Evolutionary conservation across 2,797 vertebrate species (phyloP).

Genomic region (Sebastes nivosus): DNA sequence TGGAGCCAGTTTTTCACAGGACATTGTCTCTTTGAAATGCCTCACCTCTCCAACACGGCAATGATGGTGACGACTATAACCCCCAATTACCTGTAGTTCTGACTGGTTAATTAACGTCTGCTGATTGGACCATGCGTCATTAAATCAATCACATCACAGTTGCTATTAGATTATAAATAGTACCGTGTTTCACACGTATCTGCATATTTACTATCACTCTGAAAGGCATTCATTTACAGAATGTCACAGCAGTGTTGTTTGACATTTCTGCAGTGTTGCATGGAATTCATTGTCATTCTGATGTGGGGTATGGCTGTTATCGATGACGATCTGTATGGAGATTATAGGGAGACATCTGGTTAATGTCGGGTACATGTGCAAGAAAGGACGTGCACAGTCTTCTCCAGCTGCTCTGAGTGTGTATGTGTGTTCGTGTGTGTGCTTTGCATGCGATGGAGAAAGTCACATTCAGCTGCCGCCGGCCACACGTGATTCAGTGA

Average conservation of each 20-base stretch:
- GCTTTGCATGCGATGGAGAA: not conserved
- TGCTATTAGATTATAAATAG: not conserved
- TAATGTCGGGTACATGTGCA: not conserved
- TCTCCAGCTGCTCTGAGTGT: slow-evolving; percentile 30
- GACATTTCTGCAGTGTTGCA: not conserved
- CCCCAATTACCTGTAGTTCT: not conserved
- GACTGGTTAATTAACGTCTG: not conserved
- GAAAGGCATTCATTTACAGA: not conserved
- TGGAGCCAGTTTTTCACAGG: slow-evolving; percentile 6
- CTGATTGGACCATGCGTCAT: not conserved
- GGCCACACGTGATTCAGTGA: slow-evolving; percentile 8
- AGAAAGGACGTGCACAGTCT: not conserved
- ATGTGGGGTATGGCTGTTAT: not conserved
- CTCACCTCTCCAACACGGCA: not conserved
- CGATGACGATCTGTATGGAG: slow-evolving; percentile 15
- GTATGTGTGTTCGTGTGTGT: not conserved
- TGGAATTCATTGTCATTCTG: not conserved
- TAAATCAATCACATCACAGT: not conserved
- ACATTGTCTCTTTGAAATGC: slow-evolving; percentile 9
- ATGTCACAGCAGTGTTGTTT: not conserved
- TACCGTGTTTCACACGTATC: not conserved
- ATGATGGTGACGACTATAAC: not conserved
- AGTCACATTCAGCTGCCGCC: slow-evolving; percentile 40
- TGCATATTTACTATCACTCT: not conserved
- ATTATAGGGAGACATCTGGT: slow-evolving; percentile 36